Base-by-base conservation (phyloP, 1,140 invertebrate genomes). In the Chrysoperla carnea region DNA sequence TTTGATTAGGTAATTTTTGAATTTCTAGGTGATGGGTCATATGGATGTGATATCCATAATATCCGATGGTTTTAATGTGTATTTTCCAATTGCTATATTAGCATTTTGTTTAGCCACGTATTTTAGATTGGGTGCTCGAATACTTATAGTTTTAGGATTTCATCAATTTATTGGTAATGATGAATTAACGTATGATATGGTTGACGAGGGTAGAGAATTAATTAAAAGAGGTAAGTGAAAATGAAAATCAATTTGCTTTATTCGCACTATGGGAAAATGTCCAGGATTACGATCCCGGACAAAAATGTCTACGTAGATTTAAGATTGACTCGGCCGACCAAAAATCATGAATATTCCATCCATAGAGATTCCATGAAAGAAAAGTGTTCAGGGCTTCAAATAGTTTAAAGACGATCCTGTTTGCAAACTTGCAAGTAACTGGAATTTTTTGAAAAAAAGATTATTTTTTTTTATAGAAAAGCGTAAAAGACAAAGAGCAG, bases 41-140 rank as follows among this genome's bases (percentile, higher is more conserved):
- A 92, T 99, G 91, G 93, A 99, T 67, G 89, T 99, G 0, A 81
- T 99, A 42, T 81, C 87, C 8, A 89, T 99, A 42, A 88, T 99
- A 46, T 90, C 92, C 2, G 85, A 96, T 63, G 94, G 95, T 14
- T 98, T 99, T 63, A 98, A 99, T 63, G 84, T 99, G 35, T 99
- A 99, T 60, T 96, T 99, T 63, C 96, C 96, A 0, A 97, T 98
- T 73, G 75, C 85, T 39, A 94, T 99, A 58, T 70, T 98, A 33
- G 69, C 89, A 42, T 80, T 99, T 50, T 96, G 92, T 58, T 60
- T 93, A 43, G 85, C 89, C 41, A 98, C 92, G 0, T 97, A 94
- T 68, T 93, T 97, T 59, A 87, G 84, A 55, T 60, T 96, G n/a
- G 93, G 92, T 28, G 84, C 84, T 46, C 73, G 90, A 43, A 62